These are phyloP conservation scores for Torymus aiolomorphi DNA, from an alignment of 2,888 invertebrate genomes.

Conservation along the genomic window DNA sequence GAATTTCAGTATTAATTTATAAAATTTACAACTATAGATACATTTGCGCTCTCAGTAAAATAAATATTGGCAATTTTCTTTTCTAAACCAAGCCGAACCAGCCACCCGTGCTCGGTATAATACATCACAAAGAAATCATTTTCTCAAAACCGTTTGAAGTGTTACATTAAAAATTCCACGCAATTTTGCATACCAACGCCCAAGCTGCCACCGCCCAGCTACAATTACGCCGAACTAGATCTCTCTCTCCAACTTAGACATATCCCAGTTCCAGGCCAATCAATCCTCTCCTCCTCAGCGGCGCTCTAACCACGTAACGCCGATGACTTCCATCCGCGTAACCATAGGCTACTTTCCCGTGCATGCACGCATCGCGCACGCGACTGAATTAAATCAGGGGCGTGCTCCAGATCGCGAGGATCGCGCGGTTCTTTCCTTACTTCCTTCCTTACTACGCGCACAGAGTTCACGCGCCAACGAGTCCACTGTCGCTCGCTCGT, in stretches of 20 bases:
- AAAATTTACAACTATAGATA: no score
- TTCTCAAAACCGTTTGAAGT: no score
- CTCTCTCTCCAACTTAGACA: neutral
- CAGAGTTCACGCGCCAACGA: conserved; percentile 8
- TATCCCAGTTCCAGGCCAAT: conserved; percentile 14
- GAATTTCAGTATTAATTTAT: no score
- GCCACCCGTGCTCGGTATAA: no score
- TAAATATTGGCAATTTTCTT: no score
- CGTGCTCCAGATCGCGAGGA: conserved; percentile 35
- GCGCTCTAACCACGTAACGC: no score
- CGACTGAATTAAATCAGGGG: conserved; percentile 41
- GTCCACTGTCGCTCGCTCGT: neutral
- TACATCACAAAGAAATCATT: no score
- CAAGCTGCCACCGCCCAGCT: neutral
- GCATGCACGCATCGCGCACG: conserved; percentile 9
- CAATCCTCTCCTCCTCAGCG: neutral
- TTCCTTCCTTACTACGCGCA: neutral
- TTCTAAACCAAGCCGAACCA: no score
- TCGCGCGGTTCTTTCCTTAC: neutral
- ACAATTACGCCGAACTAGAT: conserved; percentile 2
- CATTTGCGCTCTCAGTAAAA: no score
- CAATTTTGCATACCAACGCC: no score
- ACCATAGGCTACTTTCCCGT: neutral
- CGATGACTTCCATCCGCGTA: neutral
- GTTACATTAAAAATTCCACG: no score